Conservation (phyloP, 2,888 invertebrate genomes). For the Drosophila antonietae region DNA sequence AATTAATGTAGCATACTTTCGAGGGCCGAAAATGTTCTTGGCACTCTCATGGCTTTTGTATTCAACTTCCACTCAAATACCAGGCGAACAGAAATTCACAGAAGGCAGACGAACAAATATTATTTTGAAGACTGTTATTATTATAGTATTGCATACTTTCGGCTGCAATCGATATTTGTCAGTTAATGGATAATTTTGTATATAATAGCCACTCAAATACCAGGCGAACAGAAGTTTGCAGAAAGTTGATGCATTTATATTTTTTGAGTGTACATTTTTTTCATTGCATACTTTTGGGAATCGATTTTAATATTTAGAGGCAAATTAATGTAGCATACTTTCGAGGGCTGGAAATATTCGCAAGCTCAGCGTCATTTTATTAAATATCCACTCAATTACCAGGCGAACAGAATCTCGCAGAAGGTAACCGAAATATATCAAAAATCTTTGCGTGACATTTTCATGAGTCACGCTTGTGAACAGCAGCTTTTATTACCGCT, state of each 20-base stretch:
- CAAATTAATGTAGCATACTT: background rate
- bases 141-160: background rate
- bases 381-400: background rate
- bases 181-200: background rate
- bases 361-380: background rate
- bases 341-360: background rate
- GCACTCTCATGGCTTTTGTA: background rate
- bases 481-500: background rate
- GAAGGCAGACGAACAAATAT: background rate
- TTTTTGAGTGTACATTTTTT: background rate
- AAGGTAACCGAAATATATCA: background rate
- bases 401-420: background rate
- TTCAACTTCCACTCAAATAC: background rate
- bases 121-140: too few species aligned
- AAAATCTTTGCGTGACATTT: background rate
- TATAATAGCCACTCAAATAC: background rate
- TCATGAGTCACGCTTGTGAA: background rate
- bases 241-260: background rate
- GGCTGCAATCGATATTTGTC: background rate
- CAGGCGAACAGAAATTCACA: background rate
- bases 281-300: background rate
- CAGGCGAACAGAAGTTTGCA: background rate
- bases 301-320: accelerated
- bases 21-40: background rate
- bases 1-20: too few species aligned